Conservation (phyloP, 2,113 vertebrate genomes). For the Takifugu bimaculatus region DNA sequence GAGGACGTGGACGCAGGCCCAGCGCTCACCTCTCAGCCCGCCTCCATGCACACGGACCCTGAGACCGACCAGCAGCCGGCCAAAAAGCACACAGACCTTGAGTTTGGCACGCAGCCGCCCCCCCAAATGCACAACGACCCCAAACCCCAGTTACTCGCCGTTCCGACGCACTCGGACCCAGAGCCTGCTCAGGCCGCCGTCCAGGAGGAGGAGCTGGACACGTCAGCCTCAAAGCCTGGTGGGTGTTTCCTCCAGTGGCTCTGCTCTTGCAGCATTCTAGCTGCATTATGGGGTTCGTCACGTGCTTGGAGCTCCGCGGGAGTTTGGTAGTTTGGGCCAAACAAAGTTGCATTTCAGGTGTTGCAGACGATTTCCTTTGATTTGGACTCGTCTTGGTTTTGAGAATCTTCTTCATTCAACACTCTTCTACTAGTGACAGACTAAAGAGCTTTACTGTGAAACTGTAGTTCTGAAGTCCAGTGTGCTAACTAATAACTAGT, state of each 20-base stretch:
- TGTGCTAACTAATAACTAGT: too few species aligned
- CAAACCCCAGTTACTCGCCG: slow-evolving; percentile 58
- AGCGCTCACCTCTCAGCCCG: slow-evolving; percentile 72
- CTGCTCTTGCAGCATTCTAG: too few species aligned
- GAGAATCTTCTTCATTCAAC: slow-evolving; percentile 49
- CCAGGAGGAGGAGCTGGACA: slow-evolving; percentile 56
- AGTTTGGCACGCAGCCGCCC: slow-evolving; percentile 55
- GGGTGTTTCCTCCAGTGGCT: slow-evolving; percentile 40
- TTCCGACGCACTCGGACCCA: slow-evolving; percentile 61
- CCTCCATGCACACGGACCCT: slow-evolving; percentile 61
- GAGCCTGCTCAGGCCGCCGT: slow-evolving; percentile 54
- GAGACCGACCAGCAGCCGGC: slow-evolving; percentile 59
- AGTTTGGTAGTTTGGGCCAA: slow-evolving; percentile 17
- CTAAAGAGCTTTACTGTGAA: slow-evolving; percentile 46
- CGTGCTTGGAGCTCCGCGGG: too few species aligned
- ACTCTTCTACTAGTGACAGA: slow-evolving; percentile 40
- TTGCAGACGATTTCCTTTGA: slow-evolving; percentile 45
- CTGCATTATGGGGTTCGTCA: too few species aligned
- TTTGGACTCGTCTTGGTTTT: too few species aligned
- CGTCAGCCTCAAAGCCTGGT: slow-evolving; percentile 60
- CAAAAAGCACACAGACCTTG: slow-evolving; percentile 61
- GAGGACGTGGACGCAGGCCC: slow-evolving; percentile 72
- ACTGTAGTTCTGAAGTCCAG: slow-evolving; percentile 35
- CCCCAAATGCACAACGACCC: slow-evolving; percentile 65
- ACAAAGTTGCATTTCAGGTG: slow-evolving; percentile 16